Base-by-base conservation (phyloP, 2,888 invertebrate species). In the Drymonia ruficornis region DNA sequence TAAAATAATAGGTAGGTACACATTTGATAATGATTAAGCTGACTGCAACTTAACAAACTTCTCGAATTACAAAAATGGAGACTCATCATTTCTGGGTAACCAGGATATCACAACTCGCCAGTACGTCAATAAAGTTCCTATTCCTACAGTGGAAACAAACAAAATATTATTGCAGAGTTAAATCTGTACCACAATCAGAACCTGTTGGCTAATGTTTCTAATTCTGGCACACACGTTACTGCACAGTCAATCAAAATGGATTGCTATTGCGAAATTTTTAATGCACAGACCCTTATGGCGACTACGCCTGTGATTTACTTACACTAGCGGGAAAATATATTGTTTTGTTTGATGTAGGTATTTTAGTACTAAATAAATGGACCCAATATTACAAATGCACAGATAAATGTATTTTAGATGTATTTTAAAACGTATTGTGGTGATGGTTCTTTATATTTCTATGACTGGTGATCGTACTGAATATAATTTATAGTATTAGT, bases 201-300 rank as follows among this genome's bases (percentile, higher is more conserved):
- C 66, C 64, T 57, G 65, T 79, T 76, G 67, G 56, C 63, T 67
- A 76, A 78, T 62, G 53, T 53, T 53, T 77, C 79, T 80, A 80
- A 73, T 66, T 76, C 65, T 49, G 72, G 63, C 71, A 50, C 56
- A 58, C 18, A 65, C 56, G 70, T 57, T 56, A 64, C 63, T 54
- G 57, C 46, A 42, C 58, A 67, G 51, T 72, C 76, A 61, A 72
- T 75, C 73, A 71, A 72, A 65, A 67, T 56, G 61, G 55, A 69
- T 57, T 57, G 57, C 19, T 57, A 53, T 77, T 80, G 76, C 71
- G 69, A 75, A 80, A 76, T 75, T 70, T 72, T 70, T 73, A 75
- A 78, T 76, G 73, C 61, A 66, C 42, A 28, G 52, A 47, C 49
- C 48, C 34, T 19, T 53, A 36, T 63, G 42, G 45, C 46, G 28